phyloP scores from a whole-genome alignment of 2,113 vertebrate genomes.

The Forbesichthys agassizii region DNA sequence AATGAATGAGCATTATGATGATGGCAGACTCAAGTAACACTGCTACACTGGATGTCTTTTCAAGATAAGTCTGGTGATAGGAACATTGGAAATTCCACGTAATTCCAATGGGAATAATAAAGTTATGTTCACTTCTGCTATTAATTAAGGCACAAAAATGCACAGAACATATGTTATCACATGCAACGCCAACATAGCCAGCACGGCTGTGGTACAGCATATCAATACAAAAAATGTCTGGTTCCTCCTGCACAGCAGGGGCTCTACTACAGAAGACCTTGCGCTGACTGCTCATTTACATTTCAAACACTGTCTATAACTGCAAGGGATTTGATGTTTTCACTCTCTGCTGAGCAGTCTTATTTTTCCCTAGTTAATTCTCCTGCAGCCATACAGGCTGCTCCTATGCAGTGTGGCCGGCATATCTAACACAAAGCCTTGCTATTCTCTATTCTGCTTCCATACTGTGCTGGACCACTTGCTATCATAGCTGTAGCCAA shows the following conservation, averaged over 20 bases:
- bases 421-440: constrained; percentile 63
- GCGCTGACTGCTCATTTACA: constrained; percentile 74
- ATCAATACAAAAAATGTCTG: constrained; percentile 56
- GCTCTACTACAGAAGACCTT: constrained; percentile 69
- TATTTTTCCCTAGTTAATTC: constrained; percentile 67
- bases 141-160: not conserved
- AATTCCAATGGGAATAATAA: constrained; percentile 20
- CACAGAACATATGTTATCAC: constrained; percentile 18
- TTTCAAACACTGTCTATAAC: constrained; percentile 76
- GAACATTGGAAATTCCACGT: not conserved
- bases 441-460: constrained; percentile 60
- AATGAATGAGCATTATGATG: constrained; percentile 30
- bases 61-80: too few relatives aligned
- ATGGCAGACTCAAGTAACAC: not conserved
- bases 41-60: too few relatives aligned
- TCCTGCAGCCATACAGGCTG: constrained; percentile 65
- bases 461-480: constrained; percentile 61
- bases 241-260: constrained; percentile 55
- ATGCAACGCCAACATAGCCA: constrained; percentile 40
- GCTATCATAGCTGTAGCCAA: constrained; percentile 51
- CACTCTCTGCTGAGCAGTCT: constrained; percentile 65
- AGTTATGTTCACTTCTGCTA: constrained; percentile 9
- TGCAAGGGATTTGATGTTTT: constrained; percentile 76
- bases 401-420: constrained; percentile 55
- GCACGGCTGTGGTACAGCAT: constrained; percentile 42